Evolutionary conservation across 2,888 invertebrate species (phyloP).

Genomic region (Melinopterus prodromus): DNA sequence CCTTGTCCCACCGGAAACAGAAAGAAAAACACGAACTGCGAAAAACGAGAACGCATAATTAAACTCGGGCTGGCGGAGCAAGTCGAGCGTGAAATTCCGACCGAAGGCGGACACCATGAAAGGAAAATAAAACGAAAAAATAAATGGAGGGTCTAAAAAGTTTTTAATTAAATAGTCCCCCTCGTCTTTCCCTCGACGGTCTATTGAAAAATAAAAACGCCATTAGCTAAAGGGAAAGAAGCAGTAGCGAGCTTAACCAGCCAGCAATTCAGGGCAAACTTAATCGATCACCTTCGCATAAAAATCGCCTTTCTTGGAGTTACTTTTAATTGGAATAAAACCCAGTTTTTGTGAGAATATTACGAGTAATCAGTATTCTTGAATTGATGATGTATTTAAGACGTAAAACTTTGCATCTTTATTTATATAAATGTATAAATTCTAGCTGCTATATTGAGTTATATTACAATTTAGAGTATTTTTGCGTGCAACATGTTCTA

Average conservation of each 20-base stretch:
- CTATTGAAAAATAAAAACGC: conserved; percentile 4
- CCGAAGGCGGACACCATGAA: neutral
- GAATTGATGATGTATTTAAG: too few species aligned
- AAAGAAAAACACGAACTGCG: neutral
- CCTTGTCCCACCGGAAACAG: neutral
- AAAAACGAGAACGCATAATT: neutral
- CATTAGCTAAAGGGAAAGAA: neutral
- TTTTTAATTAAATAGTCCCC: neutral
- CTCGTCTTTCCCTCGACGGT: neutral
- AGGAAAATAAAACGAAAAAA: neutral
- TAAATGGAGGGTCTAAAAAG: neutral
- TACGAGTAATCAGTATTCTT: too few species aligned
- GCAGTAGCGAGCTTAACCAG: neutral
- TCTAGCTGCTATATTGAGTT: too few species aligned
- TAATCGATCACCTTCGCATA: neutral
- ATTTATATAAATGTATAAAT: too few species aligned
- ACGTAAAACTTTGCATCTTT: too few species aligned
- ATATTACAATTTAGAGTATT: too few species aligned
- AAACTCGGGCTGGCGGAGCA: neutral
- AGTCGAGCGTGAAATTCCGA: neutral
- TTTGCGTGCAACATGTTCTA: too few species aligned
- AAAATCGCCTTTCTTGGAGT: neutral
- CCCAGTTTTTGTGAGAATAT: too few species aligned
- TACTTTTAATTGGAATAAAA: too few species aligned
- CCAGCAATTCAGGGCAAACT: neutral